phyloP scores from a whole-genome alignment of 2,888 invertebrate species.

The Altica lythri region DNA sequence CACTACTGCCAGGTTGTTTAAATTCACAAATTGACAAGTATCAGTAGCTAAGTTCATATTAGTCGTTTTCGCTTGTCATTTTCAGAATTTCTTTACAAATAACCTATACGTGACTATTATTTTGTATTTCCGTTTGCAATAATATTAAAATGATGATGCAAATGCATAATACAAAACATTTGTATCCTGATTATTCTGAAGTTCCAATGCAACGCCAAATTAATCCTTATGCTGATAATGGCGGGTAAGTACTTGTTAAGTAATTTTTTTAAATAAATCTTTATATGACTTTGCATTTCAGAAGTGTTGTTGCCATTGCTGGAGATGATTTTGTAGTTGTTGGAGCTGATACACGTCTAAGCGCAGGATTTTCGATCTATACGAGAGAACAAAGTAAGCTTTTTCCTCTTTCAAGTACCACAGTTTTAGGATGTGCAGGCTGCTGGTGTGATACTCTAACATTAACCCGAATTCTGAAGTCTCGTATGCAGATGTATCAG shows the following conservation, averaged over 20 bases:
- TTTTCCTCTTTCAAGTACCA: slow-evolving; percentile 78
- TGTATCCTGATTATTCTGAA: slow-evolving; percentile 51
- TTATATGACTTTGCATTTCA: slow-evolving; percentile 52
- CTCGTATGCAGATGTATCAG: slow-evolving; percentile 92
- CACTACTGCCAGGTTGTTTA: too few relatives aligned
- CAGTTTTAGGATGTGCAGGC: slow-evolving; percentile 92
- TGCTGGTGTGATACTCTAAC: slow-evolving; percentile 98
- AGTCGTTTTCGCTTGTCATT: too few relatives aligned
- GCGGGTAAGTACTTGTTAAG: slow-evolving; percentile 64
- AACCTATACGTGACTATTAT: too few relatives aligned
- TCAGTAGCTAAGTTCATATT: too few relatives aligned
- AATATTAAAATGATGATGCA: slow-evolving; percentile 19
- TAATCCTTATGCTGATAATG: slow-evolving; percentile 76
- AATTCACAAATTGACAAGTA: too few relatives aligned
- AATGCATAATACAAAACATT: too few relatives aligned
- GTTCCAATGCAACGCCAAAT: slow-evolving; percentile 60
- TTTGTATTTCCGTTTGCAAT: too few relatives aligned
- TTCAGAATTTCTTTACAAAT: too few relatives aligned
- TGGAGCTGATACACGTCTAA: slow-evolving; percentile 93
- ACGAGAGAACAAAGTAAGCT: slow-evolving; percentile 88
- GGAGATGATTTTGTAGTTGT: slow-evolving; percentile 95
- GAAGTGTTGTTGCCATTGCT: slow-evolving; percentile 93
- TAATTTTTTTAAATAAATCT: slow-evolving; percentile 13
- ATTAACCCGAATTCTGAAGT: slow-evolving; percentile 79
- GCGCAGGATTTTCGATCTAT: slow-evolving; percentile 88